phyloP scores from a whole-genome alignment of 2,888 invertebrate genomes.

The Dorcus hopei region DNA sequence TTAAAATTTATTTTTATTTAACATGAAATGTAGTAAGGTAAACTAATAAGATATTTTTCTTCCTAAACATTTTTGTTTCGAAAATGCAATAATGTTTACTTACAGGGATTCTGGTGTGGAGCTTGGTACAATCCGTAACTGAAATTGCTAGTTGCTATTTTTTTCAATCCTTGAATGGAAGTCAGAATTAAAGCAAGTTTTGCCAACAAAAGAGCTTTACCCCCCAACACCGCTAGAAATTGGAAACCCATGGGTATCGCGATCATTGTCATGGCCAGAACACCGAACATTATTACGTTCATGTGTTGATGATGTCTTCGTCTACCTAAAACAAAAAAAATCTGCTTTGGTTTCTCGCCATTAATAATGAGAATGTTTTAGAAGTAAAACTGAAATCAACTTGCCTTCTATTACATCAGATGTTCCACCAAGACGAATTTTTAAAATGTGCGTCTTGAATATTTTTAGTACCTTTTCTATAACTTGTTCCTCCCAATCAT shows the following conservation, averaged over 20 bases:
- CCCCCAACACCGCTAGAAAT: slow-evolving; percentile 76
- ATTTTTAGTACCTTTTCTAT: slow-evolving; percentile 57
- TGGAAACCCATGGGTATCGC: slow-evolving; percentile 81
- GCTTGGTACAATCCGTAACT: slow-evolving; percentile 72
- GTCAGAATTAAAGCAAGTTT: slow-evolving; percentile 79
- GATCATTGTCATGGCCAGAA: slow-evolving; percentile 72
- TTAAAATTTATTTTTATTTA: too few species aligned
- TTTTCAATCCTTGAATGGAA: slow-evolving; percentile 76
- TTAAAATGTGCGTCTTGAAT: slow-evolving; percentile 64
- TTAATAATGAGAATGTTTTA: neutral
- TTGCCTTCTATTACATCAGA: neutral
- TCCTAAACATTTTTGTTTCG: too few species aligned
- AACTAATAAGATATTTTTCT: too few species aligned
- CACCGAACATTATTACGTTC: slow-evolving; percentile 75
- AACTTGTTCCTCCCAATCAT: slow-evolving; percentile 61
- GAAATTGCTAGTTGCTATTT: slow-evolving; percentile 70
- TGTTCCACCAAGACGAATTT: slow-evolving; percentile 55
- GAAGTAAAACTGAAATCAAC: neutral
- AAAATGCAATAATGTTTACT: neutral
- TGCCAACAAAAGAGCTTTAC: slow-evolving; percentile 74
- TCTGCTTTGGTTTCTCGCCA: neutral
- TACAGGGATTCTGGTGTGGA: slow-evolving; percentile 32
- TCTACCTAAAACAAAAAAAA: slow-evolving; percentile 36
- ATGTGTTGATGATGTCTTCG: slow-evolving; percentile 66
- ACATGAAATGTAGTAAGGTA: too few species aligned